Evolutionary conservation across 2,888 invertebrate genomes (phyloP).

Genomic region (Aricia artaxerxes): DNA sequence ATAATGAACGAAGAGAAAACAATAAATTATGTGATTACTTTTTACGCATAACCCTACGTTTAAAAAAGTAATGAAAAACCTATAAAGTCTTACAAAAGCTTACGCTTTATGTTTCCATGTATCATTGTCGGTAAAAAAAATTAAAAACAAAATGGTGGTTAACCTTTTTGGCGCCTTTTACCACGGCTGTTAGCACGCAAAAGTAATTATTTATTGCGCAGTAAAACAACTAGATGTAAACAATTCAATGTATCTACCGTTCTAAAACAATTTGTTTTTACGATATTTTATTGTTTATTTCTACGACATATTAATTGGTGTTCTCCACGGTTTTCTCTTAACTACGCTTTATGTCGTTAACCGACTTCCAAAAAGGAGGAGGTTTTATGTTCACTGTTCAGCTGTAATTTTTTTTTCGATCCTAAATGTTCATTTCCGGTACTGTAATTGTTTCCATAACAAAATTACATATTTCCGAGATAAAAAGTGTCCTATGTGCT

Average conservation of each 20-base stretch:
- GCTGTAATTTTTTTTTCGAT: background rate
- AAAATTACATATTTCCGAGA: no score
- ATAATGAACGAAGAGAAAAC: no score
- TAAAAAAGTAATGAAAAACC: background rate
- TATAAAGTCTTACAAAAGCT: background rate
- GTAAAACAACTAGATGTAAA: background rate
- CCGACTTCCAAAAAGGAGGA: background rate
- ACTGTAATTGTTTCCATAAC: no score
- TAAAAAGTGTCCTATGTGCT: no score
- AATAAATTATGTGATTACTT: no score
- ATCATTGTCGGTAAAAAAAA: slow-evolving; percentile 32
- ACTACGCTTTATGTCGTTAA: background rate
- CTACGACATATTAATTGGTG: background rate
- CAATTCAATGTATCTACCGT: background rate
- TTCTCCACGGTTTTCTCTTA: background rate
- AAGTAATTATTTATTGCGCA: slow-evolving; percentile 36
- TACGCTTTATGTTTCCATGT: background rate
- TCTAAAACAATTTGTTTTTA: no score
- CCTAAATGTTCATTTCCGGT: no score
- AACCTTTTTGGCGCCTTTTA: slow-evolving; percentile 41
- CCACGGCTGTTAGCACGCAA: slow-evolving; percentile 35
- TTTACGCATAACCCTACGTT: background rate
- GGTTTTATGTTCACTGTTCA: background rate
- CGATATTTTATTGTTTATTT: background rate
- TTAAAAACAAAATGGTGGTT: slow-evolving; percentile 38